Evolutionary conservation across 2,113 vertebrate species (phyloP), one percentile per base, ranked within the genome.

Genomic region (Ammodytes marinus): DNA sequence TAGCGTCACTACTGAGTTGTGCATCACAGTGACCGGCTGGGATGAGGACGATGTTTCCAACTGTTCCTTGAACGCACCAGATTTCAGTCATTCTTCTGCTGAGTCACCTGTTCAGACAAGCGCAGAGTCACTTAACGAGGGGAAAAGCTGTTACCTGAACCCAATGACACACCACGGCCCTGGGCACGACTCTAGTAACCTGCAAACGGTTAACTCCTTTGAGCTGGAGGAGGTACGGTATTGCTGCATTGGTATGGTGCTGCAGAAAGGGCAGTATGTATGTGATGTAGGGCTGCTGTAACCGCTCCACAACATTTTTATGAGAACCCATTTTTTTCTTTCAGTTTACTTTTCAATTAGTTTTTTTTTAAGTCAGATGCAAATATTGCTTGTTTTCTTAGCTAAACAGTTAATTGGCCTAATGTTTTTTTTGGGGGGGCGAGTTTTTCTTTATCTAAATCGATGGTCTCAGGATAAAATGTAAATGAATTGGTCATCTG

Each of bases 161-260:
- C 81, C 85, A 40, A 17, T 19, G 17, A 65, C 72, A 13, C 80
- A 82, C 14, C 86, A 69, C 50, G 40, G 66, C 67, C 79, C 47
- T 19, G 74, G 73, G 45, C 77, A 50, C 1, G 35, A 54, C 74
- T 71, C 83, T 63, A 73, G 17, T n/a, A 88, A 80, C 39, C 87
- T 87, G 3, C 85, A 82, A 80, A 86, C 88, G 45, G 82, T 43
- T 27, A 95, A 95, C 67, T 95, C 95, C 46, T 95, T 95, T 37
- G 94, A 96, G 79, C 82, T 95, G 57, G 95, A 96, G 64, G 94
- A 96, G 95, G 95, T 96, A 91, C 69, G 2, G 61, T 40, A 17
- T 27, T 27, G 9, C 54, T 11, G 52, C 9, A 2, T 47, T 35
- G 37, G 2, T 57, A 2, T 73, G 37, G 37, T 0, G 0, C 13